Evolutionary conservation across 2,888 invertebrate genomes (phyloP), one percentile per base, ranked within the genome.

Genomic region (Agrotis segetum): DNA sequence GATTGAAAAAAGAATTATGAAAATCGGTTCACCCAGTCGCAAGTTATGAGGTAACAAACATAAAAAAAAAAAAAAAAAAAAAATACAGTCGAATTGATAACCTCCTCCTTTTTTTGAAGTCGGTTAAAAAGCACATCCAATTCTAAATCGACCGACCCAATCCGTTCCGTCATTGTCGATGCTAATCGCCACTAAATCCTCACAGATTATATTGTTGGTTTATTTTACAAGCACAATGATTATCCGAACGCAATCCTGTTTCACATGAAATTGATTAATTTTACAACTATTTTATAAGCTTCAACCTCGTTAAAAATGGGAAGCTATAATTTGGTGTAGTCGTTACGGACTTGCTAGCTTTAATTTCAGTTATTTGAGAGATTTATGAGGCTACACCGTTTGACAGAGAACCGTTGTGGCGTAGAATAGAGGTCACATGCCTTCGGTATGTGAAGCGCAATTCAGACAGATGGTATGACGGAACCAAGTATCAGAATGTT

Each of bases 321-420:
- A 82, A 83, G 79, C 79, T 80, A 75, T 83, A 80, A 85, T 85
- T 85, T 79, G 56, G 24, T 74, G 34, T 67, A 70, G 68, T 77
- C 82, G 77, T 80, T 84, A 76, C 69, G 67, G 63, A 19, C 62
- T 69, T 29, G 56, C 81, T 69, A 73, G 73, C 69, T 78, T 76
- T 84, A 81, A 84, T 83, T 81, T 84, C 53, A 79, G 81, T 83
- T 79, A 77, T 85, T 82, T 72, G 69, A 56, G 44, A 85, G 75
- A 84, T 84, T 85, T 85, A 85, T 83, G 85, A 79, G 69, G 72
- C 68, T 69, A 64, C 55, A 62, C 64, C 68, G 62, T 64, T 79
- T 75, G 66, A 44, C 62, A 66, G 58, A 75, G 64, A 73, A 78
- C 77, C 77, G 81, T 81, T 79, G 72, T 55, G 34, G 60, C 52